Percentiles rank a stretch among this genome's conserved stretches.
These are phyloP conservation scores for Gallinago stenura DNA, from an alignment of 2,797 vertebrate genomes.

Conservation along the genomic window DNA sequence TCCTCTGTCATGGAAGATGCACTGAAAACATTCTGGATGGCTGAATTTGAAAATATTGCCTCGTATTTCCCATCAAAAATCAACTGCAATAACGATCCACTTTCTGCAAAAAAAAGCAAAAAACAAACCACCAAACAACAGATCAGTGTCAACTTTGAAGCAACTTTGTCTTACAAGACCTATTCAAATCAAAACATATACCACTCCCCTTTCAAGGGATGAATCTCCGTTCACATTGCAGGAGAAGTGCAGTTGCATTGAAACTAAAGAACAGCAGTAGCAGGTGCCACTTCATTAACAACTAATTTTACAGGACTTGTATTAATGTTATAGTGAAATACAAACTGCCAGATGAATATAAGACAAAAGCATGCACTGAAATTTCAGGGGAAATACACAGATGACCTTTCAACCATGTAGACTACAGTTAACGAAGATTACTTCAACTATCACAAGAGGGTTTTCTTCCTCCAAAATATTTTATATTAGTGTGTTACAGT, in stretches of 20 bases:
- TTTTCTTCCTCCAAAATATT: neutral
- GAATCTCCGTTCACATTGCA: neutral
- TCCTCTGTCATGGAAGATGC: constrained; percentile 76
- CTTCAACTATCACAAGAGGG: neutral
- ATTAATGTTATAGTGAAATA: neutral
- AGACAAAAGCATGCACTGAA: neutral
- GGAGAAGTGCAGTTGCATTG: neutral
- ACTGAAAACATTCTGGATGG: constrained; percentile 81
- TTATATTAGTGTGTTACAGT: neutral
- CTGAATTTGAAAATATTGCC: constrained; percentile 82
- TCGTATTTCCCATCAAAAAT: constrained; percentile 87
- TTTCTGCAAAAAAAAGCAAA: constrained; percentile 75
- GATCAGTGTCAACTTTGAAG: neutral
- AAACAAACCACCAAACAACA: neutral
- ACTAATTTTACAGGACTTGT: neutral
- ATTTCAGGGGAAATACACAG: neutral
- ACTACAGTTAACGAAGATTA: neutral
- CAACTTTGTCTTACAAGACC: neutral
- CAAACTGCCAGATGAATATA: neutral
- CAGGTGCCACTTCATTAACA: neutral
- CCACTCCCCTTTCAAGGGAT: neutral
- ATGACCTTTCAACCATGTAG: neutral
- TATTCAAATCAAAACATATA: neutral
- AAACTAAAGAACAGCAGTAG: neutral
- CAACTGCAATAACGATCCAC: constrained; percentile 81